Evolutionary conservation across 1,140 invertebrate genomes (phyloP).

Genomic region (Rhysida immarginata): DNA sequence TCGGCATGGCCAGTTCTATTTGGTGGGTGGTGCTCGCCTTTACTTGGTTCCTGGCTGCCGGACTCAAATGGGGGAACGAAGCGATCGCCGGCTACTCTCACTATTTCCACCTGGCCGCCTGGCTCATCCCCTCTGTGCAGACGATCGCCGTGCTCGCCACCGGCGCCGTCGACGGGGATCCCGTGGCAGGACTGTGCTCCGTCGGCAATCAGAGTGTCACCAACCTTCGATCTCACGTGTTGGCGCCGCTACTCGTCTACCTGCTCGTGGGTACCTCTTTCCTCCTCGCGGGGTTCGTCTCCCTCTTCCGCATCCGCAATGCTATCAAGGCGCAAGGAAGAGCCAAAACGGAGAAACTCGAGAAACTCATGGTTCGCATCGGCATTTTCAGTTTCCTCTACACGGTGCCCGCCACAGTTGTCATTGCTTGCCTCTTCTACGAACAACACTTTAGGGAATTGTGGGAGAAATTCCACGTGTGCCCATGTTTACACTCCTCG

Average conservation of each 20-base stretch:
- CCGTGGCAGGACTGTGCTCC: slow-evolving; percentile 33
- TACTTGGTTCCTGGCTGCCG: slow-evolving; percentile 86
- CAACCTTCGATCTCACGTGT: slow-evolving; percentile 43
- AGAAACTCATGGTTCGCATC: too few relatives aligned
- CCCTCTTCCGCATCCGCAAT: slow-evolving; percentile 28
- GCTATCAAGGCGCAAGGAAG: slow-evolving; percentile 26
- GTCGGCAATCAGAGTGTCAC: slow-evolving; percentile 67
- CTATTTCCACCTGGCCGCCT: slow-evolving; percentile 82
- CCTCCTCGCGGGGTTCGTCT: slow-evolving; percentile 27
- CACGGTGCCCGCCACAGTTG: slow-evolving; percentile 32
- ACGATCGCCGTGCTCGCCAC: slow-evolving; percentile 64
- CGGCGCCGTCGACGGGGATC: slow-evolving; percentile 62
- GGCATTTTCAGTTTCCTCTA: slow-evolving; percentile 32
- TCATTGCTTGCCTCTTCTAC: slow-evolving; percentile 25
- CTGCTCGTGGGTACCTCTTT: slow-evolving; percentile 22
- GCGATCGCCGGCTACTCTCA: slow-evolving; percentile 86
- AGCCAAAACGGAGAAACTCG: too few relatives aligned
- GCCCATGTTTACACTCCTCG: slow-evolving; percentile 46
- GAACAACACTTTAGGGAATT: slow-evolving; percentile 31
- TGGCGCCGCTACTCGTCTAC: slow-evolving; percentile 61
- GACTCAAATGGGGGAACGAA: slow-evolving; percentile 89
- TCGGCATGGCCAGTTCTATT: too few relatives aligned
- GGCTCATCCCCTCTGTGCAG: slow-evolving; percentile 72
- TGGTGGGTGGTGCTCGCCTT: slow-evolving; percentile 84
- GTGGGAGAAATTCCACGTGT: slow-evolving; percentile 60